Evolutionary conservation across 2,113 vertebrate genomes (phyloP).

Genomic region (Orcinus orca): DNA sequence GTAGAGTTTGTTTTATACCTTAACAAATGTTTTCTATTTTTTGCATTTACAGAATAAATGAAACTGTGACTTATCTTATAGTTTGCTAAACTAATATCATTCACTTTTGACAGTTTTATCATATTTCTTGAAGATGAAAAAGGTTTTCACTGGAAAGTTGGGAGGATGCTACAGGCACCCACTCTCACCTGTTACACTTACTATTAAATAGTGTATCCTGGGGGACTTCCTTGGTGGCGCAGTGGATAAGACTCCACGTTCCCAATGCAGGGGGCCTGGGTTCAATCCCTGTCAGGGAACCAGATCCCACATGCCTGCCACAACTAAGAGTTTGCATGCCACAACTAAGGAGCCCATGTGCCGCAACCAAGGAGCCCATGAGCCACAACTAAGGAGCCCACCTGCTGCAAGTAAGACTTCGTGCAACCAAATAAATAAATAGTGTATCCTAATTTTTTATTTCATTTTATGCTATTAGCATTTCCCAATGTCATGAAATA

Average conservation of each 20-base stretch:
- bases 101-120: neutral
- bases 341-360: too few relatives aligned
- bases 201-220: neutral
- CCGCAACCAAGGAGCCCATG: too few relatives aligned
- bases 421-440: neutral
- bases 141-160: neutral
- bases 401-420: too few relatives aligned
- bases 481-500: neutral
- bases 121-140: conserved; percentile 24
- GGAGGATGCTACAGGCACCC: neutral
- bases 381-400: too few relatives aligned
- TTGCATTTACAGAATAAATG: conserved; percentile 15
- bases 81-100: conserved; percentile 2
- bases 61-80: neutral
- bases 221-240: too few relatives aligned
- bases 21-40: neutral
- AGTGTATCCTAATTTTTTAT: neutral
- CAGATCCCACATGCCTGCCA: too few relatives aligned
- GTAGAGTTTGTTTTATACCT: neutral
- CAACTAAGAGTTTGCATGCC: too few relatives aligned
- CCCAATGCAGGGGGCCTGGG: too few relatives aligned
- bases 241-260: too few relatives aligned
- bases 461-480: neutral
- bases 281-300: too few relatives aligned
- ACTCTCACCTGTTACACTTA: neutral